Evolutionary conservation across 1,140 invertebrate genomes (phyloP).

Genomic region (Drosophila gunungcola): DNA sequence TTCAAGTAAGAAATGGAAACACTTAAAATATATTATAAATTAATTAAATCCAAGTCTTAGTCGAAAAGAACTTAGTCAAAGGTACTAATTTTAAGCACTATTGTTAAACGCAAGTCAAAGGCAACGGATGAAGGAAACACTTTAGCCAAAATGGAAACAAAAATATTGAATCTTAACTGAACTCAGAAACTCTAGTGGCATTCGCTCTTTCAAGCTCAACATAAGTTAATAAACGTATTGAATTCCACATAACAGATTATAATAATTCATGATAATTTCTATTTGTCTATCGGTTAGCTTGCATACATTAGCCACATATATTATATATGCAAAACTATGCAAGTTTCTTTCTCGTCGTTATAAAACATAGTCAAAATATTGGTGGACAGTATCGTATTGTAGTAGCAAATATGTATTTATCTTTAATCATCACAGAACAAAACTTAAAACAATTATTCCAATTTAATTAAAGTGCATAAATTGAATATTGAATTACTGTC

Average conservation of each 20-base stretch:
- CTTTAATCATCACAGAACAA: constrained; percentile 69
- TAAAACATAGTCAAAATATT: constrained; percentile 77
- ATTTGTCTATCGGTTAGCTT: constrained; percentile 70
- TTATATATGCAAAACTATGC: constrained; percentile 48
- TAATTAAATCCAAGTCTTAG: constrained; percentile 69
- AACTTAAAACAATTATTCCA: constrained; percentile 54
- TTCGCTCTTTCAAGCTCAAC: constrained; percentile 65
- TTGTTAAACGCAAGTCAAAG: constrained; percentile 66
- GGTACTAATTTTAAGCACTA: constrained; percentile 76
- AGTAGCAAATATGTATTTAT: constrained; percentile 72
- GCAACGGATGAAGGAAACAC: constrained; percentile 29
- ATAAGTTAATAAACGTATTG: constrained; percentile 58
- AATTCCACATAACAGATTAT: constrained; percentile 55
- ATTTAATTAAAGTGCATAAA: constrained; percentile 74
- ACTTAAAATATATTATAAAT: constrained; percentile 61
- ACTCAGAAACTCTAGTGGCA: constrained; percentile 54
- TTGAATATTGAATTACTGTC: constrained; percentile 74
- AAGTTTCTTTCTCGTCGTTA: constrained; percentile 75
- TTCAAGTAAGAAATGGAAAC: constrained; percentile 50
- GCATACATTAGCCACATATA: constrained; percentile 60
- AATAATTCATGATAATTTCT: constrained; percentile 59
- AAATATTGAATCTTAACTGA: constrained; percentile 39
- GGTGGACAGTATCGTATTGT: constrained; percentile 74
- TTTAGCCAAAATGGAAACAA: constrained; percentile 35
- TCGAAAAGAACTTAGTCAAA: constrained; percentile 76